Evolutionary conservation across 2,797 vertebrate genomes (phyloP), one percentile per base, ranked within the genome.

Genomic region (Pterois miles): DNA sequence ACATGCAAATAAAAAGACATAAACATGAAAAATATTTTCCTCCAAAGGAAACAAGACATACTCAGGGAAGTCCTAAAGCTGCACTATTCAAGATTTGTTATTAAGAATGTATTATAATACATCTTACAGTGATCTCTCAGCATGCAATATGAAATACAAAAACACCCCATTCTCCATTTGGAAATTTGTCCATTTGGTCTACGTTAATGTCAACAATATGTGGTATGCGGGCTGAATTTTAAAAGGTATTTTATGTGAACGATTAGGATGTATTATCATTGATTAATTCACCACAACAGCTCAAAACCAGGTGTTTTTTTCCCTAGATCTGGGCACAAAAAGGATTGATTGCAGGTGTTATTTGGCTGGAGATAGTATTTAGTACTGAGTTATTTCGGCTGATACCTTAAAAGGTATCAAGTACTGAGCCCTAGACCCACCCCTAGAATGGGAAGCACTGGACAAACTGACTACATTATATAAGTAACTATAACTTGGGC

Each of bases 1-100:
- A 16, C 34, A 27, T 25, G 67, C 60, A 63, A 10, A 53, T 66
- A 74, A 77, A 65, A 62, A 50, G 2, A 22, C 34, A 60, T 38
- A 27, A 74, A 68, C 20, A 53, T 38, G 14, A 34, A 43, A 14
- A 62, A 38, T 31, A 54, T 20, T 23, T 31, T n/a, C 4, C 60
- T 67, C 23, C 9, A 67, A 74, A 77, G 36, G 5, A 71, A 74
- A 63, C 23, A 38, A 63, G n/a, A 36, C 6, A 50, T 31, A 11
- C 27, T 50, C 2, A 34, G 18, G 27, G 25, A 69, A 65, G n/a
- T 40, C 52, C 34, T 8, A 20, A 53, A 54, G 52, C 52, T 53
- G 65, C 25, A 58, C 14, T 29, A 40, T 59, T 62, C 14, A 64
- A 52, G 18, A 59, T 63, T 14, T 29, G 22, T 38, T 50, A 48